Conservation (phyloP, 2,113 vertebrate genomes). For the Chinchilla lanigera region DNA sequence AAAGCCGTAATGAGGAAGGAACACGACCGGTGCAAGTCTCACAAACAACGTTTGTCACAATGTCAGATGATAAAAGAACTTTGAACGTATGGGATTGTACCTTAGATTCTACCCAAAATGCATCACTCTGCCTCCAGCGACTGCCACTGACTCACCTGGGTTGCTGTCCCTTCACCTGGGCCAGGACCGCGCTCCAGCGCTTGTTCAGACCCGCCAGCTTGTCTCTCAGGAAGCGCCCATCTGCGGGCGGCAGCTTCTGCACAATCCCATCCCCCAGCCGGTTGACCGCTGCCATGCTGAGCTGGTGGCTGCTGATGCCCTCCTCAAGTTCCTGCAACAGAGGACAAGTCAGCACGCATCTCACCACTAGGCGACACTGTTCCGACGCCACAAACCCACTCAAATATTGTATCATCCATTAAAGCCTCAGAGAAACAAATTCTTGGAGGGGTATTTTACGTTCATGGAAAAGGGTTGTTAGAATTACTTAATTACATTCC, state of each 20-base stretch:
- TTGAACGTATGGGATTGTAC: not conserved
- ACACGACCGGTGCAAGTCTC: not conserved
- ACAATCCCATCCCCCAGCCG: constrained; percentile 92
- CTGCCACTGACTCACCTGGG: constrained; percentile 88
- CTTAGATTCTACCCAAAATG: constrained; percentile 27
- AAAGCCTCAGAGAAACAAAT: not conserved
- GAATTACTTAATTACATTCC: constrained; percentile 42
- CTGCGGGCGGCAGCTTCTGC: constrained; percentile 90
- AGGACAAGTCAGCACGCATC: constrained; percentile 52
- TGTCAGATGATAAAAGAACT: not conserved
- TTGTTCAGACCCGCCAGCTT: constrained; percentile 90
- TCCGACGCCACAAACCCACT: not conserved
- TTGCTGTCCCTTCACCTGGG: constrained; percentile 88
- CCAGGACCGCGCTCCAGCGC: constrained; percentile 89
- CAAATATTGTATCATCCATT: too few species aligned
- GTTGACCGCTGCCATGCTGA: constrained; percentile 86
- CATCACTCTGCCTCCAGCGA: not conserved
- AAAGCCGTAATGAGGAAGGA: not conserved
- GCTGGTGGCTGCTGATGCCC: constrained; percentile 90
- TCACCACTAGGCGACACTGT: not conserved
- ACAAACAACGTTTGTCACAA: constrained; percentile 45
- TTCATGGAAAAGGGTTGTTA: not conserved
- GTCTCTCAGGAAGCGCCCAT: constrained; percentile 92
- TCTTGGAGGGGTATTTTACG: not conserved
- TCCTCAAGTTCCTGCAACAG: constrained; percentile 94